A percentile compares a stretch with the other conserved stretches of the same genome.
phyloP scores from a whole-genome alignment of 2,113 vertebrate species.

The Ia io region DNA sequence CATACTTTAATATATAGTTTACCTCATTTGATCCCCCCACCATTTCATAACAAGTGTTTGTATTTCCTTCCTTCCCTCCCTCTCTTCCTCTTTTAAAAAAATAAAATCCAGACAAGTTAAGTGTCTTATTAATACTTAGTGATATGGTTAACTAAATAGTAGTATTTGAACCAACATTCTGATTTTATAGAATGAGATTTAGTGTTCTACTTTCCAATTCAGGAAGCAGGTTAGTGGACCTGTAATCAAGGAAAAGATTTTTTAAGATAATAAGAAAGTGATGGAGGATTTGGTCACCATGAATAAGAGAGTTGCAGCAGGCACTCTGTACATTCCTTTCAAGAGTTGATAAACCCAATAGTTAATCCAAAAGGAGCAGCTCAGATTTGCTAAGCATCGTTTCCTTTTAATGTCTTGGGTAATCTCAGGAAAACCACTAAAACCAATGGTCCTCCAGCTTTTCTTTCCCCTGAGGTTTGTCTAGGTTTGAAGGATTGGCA shows the following conservation, averaged over 20 bases:
- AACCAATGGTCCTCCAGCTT: background rate
- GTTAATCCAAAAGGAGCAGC: background rate
- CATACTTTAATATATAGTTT: background rate
- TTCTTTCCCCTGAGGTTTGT: background rate
- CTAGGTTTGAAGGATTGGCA: background rate
- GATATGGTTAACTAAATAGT: background rate
- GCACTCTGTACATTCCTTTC: background rate
- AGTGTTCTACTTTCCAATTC: background rate
- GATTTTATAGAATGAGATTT: background rate
- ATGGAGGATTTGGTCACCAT: background rate
- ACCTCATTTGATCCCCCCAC: background rate
- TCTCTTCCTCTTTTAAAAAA: background rate
- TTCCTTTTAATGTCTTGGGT: background rate
- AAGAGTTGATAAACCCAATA: background rate
- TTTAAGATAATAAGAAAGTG: background rate
- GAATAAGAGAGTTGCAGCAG: background rate
- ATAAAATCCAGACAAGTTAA: background rate
- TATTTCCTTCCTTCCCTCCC: background rate
- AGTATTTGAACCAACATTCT: conserved; percentile 1
- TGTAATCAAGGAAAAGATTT: background rate
- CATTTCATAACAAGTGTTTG: background rate
- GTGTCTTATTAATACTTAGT: background rate
- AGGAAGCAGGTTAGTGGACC: background rate
- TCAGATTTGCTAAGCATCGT: background rate
- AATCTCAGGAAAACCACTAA: conserved; percentile 30